phyloP scores from a whole-genome alignment of 2,888 invertebrate species.

The Andrena hattorfiana region DNA sequence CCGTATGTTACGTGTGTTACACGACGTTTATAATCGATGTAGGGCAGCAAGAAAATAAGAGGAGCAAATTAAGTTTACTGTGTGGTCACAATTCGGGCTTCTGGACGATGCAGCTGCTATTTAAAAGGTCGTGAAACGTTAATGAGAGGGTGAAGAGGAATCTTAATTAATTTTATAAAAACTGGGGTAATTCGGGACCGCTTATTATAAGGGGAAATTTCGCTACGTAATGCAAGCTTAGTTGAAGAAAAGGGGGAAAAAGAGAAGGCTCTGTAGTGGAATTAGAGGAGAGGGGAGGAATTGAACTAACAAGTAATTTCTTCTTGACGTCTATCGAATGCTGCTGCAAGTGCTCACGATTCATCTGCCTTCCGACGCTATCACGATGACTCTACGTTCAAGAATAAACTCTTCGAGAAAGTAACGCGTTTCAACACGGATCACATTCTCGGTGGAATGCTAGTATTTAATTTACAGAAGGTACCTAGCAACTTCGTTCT shows the following conservation, averaged over 20 bases:
- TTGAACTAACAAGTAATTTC: conserved; percentile 13
- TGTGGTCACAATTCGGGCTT: background rate
- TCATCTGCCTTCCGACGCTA: background rate
- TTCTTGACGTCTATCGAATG: background rate
- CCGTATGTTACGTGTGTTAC: background rate
- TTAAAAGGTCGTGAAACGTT: background rate
- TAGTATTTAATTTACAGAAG: background rate
- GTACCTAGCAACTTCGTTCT: no score
- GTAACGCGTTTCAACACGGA: background rate
- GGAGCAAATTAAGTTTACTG: background rate
- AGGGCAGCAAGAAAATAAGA: background rate
- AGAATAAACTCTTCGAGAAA: background rate
- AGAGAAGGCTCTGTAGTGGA: background rate
- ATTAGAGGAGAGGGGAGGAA: background rate
- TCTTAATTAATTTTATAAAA: conserved; percentile 37
- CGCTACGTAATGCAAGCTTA: conserved; percentile 4
- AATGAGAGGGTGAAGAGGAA: conserved; percentile 11
- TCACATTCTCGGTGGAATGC: background rate
- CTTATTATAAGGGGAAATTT: background rate
- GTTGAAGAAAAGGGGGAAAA: background rate
- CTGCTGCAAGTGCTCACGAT: background rate
- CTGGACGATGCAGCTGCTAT: background rate
- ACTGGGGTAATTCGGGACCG: background rate
- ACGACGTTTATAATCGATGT: background rate
- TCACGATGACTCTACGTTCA: background rate